Percentiles rank a stretch among this genome's conserved stretches.
Conservation (phyloP, 1,140 invertebrate species). For the Muscidifurax raptorellus region DNA sequence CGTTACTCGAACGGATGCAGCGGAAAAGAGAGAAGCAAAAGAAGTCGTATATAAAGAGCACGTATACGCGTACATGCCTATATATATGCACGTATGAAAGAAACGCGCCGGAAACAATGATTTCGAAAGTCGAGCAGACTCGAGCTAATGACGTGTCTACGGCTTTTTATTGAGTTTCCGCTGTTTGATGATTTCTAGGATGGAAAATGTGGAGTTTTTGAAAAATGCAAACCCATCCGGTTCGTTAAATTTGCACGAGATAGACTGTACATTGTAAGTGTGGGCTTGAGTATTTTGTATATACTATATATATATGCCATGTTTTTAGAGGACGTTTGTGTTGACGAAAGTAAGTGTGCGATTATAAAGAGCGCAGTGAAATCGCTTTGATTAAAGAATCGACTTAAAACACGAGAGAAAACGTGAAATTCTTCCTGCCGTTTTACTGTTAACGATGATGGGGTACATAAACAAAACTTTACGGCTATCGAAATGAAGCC, state of each 20-base stretch:
- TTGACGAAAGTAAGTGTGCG: not conserved
- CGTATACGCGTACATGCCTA: not conserved
- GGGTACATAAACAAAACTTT: slow-evolving; percentile 13
- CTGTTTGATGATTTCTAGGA: not conserved
- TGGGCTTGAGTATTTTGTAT: too few species aligned
- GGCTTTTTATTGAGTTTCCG: not conserved
- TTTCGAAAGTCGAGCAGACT: slow-evolving; percentile 20
- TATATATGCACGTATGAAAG: not conserved
- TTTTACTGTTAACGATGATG: not conserved
- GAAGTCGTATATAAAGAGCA: not conserved
- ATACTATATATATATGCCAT: too few species aligned
- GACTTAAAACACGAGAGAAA: not conserved
- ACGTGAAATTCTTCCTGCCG: not conserved
- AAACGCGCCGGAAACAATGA: slow-evolving; percentile 35
- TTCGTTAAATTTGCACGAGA: not conserved
- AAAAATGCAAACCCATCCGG: not conserved
- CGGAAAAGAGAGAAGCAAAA: not conserved
- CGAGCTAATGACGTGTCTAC: not conserved
- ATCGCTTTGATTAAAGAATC: not conserved
- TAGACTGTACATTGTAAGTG: too few species aligned
- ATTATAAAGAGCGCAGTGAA: not conserved
- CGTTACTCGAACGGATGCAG: not conserved
- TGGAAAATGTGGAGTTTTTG: not conserved
- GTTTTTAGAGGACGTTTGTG: not conserved
- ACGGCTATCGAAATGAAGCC: not conserved